These are phyloP conservation scores for Pelosia muscerda DNA, from an alignment of 2,888 invertebrate species.

Conservation along the genomic window DNA sequence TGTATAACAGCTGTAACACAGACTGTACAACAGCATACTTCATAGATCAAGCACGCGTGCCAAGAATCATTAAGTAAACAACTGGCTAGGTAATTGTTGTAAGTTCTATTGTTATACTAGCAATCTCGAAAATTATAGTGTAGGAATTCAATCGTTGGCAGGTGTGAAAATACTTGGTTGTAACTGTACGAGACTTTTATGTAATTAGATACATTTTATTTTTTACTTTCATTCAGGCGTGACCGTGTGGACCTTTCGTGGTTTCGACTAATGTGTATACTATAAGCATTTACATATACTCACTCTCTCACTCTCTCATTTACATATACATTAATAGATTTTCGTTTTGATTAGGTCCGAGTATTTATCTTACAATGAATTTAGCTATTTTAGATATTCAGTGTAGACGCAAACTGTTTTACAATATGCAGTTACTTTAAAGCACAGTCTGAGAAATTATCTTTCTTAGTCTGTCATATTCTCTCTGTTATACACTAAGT, in stretches of 20 bases:
- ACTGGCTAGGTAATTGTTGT: neutral
- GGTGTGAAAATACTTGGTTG: conserved; percentile 4
- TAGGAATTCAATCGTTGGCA: conserved; percentile 1
- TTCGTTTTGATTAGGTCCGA: too few relatives aligned
- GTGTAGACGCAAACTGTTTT: neutral
- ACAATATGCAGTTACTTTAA: neutral
- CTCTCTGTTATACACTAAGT: neutral
- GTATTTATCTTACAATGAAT: neutral
- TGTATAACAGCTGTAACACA: too few relatives aligned
- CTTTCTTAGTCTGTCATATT: too few relatives aligned
- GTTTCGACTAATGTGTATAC: too few relatives aligned
- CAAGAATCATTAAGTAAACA: neutral
- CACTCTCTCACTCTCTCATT: too few relatives aligned
- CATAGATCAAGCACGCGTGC: neutral
- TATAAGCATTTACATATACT: too few relatives aligned
- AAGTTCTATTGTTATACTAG: neutral
- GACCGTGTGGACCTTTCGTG: neutral
- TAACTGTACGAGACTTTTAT: neutral
- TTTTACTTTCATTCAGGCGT: neutral
- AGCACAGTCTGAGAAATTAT: too few relatives aligned
- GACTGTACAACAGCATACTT: neutral
- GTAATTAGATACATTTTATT: neutral
- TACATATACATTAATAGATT: too few relatives aligned
- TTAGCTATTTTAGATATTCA: neutral
- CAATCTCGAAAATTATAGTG: conserved; percentile 2